Conservation (phyloP, 1,140 invertebrate species). For the Hydropsyche tenuis region DNA sequence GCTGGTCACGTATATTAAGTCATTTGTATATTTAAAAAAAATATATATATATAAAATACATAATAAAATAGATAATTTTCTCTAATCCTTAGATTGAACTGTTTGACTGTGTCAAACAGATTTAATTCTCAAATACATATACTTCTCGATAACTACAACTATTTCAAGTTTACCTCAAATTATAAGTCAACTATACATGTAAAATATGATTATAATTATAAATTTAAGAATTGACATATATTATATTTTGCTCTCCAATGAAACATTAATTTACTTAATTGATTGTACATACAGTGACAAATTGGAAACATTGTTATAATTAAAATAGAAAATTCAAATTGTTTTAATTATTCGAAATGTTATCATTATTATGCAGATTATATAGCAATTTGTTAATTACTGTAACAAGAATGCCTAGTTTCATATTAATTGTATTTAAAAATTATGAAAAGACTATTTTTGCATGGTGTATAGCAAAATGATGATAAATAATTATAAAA, state of each 20-base stretch:
- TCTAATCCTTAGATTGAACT: slow-evolving; percentile 14
- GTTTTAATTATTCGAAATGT: background rate
- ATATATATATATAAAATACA: background rate
- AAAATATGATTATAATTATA: background rate
- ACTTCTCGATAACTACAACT: slow-evolving; percentile 7
- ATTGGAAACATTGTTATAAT: slow-evolving; percentile 6
- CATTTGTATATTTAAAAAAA: background rate
- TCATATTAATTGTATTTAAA: slow-evolving; percentile 31
- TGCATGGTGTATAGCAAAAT: slow-evolving; percentile 37
- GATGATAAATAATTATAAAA: slow-evolving; percentile 25
- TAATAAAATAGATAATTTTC: background rate
- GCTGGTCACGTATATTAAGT: background rate
- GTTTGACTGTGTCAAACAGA: background rate
- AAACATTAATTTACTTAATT: background rate
- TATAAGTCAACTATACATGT: background rate
- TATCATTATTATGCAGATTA: background rate
- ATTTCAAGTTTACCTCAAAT: slow-evolving; percentile 20
- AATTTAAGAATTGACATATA: too few relatives aligned
- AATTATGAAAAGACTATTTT: slow-evolving; percentile 38
- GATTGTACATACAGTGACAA: background rate
- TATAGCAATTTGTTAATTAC: slow-evolving; percentile 12
- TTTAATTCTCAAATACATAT: slow-evolving; percentile 12
- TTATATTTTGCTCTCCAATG: background rate
- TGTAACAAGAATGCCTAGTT: slow-evolving; percentile 32
- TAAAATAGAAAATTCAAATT: slow-evolving; percentile 6